Percentiles rank a stretch among this genome's conserved stretches.
These are phyloP conservation scores for Excalfactoria chinensis DNA, from an alignment of 2,113 vertebrate species.

Conservation along the genomic window DNA sequence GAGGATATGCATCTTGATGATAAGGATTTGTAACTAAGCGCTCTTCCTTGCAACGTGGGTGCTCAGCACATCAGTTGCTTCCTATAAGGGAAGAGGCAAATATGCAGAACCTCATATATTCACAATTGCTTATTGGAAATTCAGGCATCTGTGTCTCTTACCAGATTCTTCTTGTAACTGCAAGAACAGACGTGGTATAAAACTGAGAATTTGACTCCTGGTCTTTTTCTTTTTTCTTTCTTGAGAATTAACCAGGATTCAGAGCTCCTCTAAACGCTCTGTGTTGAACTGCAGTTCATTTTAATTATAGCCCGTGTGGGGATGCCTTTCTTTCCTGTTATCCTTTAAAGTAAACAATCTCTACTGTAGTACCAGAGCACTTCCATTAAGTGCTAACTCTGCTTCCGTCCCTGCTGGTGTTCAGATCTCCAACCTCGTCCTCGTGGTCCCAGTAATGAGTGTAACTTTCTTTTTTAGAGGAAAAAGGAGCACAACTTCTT, in stretches of 20 bases:
- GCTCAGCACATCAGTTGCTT: not conserved
- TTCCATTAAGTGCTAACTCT: not conserved
- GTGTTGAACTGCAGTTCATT: not conserved
- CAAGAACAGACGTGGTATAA: not conserved
- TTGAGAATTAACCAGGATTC: not conserved
- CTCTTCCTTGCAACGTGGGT: not conserved
- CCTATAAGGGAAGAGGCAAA: not conserved
- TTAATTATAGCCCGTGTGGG: not conserved
- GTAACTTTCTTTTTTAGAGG: not conserved
- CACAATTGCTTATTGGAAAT: not conserved
- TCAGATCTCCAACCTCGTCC: not conserved
- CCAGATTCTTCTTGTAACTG: not conserved
- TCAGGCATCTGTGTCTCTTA: not conserved
- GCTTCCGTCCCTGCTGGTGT: not conserved
- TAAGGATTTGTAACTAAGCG: not conserved
- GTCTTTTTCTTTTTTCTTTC: not conserved
- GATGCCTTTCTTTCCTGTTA: not conserved
- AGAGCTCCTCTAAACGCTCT: not conserved
- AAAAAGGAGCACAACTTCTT: not conserved
- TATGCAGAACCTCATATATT: not conserved
- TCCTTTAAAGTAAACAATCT: not conserved
- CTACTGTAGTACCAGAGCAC: not conserved
- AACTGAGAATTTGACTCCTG: not conserved
- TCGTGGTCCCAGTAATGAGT: not conserved
- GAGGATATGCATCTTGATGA: not conserved